Evolutionary conservation across 2,797 vertebrate species (phyloP).

Genomic region (Lemur catta): DNA sequence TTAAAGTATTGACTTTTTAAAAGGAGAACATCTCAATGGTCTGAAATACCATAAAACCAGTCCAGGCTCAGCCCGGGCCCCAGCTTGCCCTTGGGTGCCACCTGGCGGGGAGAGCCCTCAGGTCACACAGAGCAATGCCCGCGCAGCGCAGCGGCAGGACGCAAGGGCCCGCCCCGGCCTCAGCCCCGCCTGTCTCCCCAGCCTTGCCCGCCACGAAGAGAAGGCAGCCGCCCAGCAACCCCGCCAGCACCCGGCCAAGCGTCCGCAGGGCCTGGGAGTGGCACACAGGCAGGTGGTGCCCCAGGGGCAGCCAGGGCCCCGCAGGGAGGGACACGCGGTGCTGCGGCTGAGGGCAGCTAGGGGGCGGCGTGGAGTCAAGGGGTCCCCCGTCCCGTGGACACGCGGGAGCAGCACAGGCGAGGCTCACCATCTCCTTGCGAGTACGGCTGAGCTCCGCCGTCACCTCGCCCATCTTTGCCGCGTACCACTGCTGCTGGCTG

Average conservation of each 20-base stretch:
- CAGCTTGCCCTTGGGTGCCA: background rate
- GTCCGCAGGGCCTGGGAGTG: background rate
- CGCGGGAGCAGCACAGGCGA: accelerated
- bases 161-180: background rate
- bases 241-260: background rate
- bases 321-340: too few species aligned
- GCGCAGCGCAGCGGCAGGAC: too few species aligned
- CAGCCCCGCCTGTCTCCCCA: background rate
- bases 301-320: background rate
- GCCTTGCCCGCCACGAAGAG: background rate
- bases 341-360: background rate
- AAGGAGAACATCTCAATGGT: background rate
- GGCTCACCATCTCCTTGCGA: conserved; percentile 79
- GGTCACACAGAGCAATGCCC: background rate
- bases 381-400: background rate
- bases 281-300: background rate
- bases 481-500: conserved; percentile 77
- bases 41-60: background rate
- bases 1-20: background rate
- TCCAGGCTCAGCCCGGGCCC: background rate
- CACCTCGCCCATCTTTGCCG: conserved; percentile 71
- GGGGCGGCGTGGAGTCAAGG: background rate
- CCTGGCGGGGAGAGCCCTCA: background rate
- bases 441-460: conserved; percentile 80
- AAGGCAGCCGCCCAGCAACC: background rate